Percentiles rank a stretch among this genome's conserved stretches.
These are phyloP conservation scores for Megathymus violae DNA, from an alignment of 1,140 invertebrate species.

Conservation along the genomic window DNA sequence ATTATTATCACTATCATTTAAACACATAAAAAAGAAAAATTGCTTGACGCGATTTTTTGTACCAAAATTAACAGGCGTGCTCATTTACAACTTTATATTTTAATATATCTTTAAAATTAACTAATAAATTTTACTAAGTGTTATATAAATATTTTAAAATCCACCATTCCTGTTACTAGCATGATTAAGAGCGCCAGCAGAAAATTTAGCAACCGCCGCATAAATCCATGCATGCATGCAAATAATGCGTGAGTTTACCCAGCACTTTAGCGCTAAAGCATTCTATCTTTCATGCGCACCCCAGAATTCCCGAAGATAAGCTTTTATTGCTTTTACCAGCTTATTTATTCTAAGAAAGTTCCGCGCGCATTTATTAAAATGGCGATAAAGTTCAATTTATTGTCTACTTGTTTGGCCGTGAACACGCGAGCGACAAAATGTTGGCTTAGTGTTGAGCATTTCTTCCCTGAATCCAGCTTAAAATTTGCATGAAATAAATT, in stretches of 20 bases:
- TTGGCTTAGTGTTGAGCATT: conserved; percentile 33
- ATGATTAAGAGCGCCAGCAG: conserved; percentile 15
- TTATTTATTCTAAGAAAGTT: conserved; percentile 68
- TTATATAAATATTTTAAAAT: too few species aligned
- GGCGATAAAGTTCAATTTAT: conserved; percentile 78
- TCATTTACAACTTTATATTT: too few species aligned
- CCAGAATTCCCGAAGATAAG: conserved; percentile 56
- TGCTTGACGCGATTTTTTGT: too few species aligned
- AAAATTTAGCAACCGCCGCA: conserved; percentile 19
- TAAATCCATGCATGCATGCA: conserved; percentile 32
- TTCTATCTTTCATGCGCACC: conserved; percentile 31
- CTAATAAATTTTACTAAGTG: too few species aligned
- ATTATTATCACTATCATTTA: too few species aligned
- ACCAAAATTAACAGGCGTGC: too few species aligned
- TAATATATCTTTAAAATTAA: too few species aligned
- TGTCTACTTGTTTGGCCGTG: conserved; percentile 61
- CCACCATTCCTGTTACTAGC: background rate
- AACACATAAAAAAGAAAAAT: too few species aligned
- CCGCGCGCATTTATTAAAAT: conserved; percentile 77
- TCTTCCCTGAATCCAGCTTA: conserved; percentile 24
- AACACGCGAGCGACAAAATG: conserved; percentile 60
- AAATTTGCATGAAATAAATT: conserved; percentile 25
- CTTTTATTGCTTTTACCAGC: conserved; percentile 57
- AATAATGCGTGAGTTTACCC: conserved; percentile 29
- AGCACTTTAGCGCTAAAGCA: conserved; percentile 20